Evolutionary conservation across 2,888 invertebrate genomes (phyloP).

Genomic region (Spisula subtruncata): DNA sequence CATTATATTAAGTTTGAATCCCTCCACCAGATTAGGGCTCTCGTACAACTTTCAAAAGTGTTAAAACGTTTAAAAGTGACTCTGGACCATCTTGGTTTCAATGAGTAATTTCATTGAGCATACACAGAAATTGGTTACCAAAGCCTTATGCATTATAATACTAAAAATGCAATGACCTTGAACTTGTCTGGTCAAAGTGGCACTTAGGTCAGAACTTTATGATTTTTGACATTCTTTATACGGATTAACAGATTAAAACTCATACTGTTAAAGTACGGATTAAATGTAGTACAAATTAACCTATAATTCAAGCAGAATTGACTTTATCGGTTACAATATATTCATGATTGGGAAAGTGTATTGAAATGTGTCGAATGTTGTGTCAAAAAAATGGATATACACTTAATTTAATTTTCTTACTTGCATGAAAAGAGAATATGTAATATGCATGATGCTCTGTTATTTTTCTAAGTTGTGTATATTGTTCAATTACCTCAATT

Average conservation of each 20-base stretch:
- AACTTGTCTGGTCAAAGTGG: not conserved
- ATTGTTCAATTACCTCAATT: not conserved
- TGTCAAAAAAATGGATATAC: not conserved
- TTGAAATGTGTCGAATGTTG: not conserved
- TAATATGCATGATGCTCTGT: not conserved
- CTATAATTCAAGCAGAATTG: conserved; percentile 15
- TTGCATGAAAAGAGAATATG: not conserved
- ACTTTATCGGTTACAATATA: not conserved
- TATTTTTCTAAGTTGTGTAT: not conserved
- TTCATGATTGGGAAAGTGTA: not conserved
- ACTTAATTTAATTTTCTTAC: too few species aligned
- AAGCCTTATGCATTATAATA: too few species aligned
- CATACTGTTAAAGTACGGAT: not conserved
- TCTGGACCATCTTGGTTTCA: too few species aligned
- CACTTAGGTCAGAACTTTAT: not conserved
- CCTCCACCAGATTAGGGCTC: too few species aligned
- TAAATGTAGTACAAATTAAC: conserved; percentile 5
- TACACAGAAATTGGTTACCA: too few species aligned
- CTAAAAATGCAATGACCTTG: not conserved
- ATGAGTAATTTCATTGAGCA: too few species aligned
- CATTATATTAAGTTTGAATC: too few species aligned
- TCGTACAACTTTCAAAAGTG: too few species aligned
- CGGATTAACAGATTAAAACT: conserved; percentile 41
- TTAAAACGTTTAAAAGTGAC: too few species aligned
- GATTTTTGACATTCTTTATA: conserved; percentile 45